Evolutionary conservation across 1,140 invertebrate species (phyloP), one percentile per base, ranked within the genome.

Genomic region (Coptotermes formosanus): DNA sequence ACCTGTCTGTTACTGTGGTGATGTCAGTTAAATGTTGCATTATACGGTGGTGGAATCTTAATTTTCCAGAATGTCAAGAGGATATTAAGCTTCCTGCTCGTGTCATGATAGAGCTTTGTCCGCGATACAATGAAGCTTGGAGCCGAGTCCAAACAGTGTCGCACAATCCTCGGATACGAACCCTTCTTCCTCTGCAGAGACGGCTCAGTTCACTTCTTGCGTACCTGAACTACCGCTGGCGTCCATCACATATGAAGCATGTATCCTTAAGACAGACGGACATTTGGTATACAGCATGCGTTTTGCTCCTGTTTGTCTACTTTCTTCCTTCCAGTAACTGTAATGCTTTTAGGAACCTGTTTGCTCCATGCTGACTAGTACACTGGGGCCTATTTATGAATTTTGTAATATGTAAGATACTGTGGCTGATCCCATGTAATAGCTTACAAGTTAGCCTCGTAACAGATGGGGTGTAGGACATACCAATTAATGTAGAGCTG

Each of bases 151-250:
- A 98, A 90, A 93, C 93, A 12, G 90, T 96, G 69, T 95, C 97
- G 1, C 97, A 98, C 92, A 99, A 99, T 93, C 98, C 98, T n/a
- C 93, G 97, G 87, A 92, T 97, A 11, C 92, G 94, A 48, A 93
- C 95, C 48, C 92, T 94, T n/a, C 90, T 96, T 43, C 94, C 96
- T 16, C 92, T 97, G 83, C 96, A 97, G 88, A 94, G 96, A 87
- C 93, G 95, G 32, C 91, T 98, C 7, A 92, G 94, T 19, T 93
- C 93, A 82, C 91, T 98, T 32, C 92, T 98, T n/a, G 91, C 92
- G 86, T 97, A 94, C 89, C 93, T 99, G 84, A 93, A 95, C 88
- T 93, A 93, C 87, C 94, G 96, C 88, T 99, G 97, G 95, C 93
- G 93, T 90, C 90, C 91, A 84, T 90, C 89, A 88, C 91, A 92